Evolutionary conservation across 1,140 invertebrate genomes (phyloP).

Genomic region (Platyura marginata): DNA sequence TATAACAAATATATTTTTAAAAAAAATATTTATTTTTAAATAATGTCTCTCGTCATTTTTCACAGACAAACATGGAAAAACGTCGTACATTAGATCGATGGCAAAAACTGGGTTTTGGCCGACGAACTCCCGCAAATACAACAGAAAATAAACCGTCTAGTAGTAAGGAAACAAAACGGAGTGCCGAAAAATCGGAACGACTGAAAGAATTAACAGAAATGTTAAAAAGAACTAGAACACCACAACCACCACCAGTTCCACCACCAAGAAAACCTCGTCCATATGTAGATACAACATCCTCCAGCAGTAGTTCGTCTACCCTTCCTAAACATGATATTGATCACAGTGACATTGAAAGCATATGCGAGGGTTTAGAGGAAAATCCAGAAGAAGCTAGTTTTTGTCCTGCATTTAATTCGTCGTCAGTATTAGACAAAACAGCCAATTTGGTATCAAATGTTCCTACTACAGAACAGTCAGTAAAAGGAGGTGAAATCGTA

Average conservation of each 20-base stretch:
- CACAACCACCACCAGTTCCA: slow-evolving; percentile 22
- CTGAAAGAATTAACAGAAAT: slow-evolving; percentile 58
- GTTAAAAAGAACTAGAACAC: slow-evolving; percentile 32
- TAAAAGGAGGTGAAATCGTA: no score
- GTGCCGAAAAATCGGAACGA: slow-evolving; percentile 36
- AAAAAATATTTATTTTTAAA: no score
- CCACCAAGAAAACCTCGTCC: slow-evolving; percentile 14
- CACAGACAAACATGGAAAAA: slow-evolving; percentile 17
- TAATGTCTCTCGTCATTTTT: slow-evolving; percentile 7
- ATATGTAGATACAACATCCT: not conserved
- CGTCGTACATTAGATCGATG: slow-evolving; percentile 51
- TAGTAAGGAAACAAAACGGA: slow-evolving; percentile 9
- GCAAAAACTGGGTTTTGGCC: slow-evolving; percentile 54
- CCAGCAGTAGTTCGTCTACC: slow-evolving; percentile 3
- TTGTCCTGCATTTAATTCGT: no score
- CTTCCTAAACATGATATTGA: slow-evolving; percentile 8
- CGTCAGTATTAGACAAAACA: no score
- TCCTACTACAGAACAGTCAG: no score
- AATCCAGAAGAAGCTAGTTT: no score
- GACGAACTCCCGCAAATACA: slow-evolving; percentile 22
- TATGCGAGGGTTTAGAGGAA: no score
- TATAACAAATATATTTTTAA: no score
- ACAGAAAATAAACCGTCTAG: slow-evolving; percentile 1
- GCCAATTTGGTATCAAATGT: no score
- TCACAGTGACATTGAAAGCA: no score